phyloP scores from a whole-genome alignment of 2,888 invertebrate genomes.

The Neoaliturus tenellus region DNA sequence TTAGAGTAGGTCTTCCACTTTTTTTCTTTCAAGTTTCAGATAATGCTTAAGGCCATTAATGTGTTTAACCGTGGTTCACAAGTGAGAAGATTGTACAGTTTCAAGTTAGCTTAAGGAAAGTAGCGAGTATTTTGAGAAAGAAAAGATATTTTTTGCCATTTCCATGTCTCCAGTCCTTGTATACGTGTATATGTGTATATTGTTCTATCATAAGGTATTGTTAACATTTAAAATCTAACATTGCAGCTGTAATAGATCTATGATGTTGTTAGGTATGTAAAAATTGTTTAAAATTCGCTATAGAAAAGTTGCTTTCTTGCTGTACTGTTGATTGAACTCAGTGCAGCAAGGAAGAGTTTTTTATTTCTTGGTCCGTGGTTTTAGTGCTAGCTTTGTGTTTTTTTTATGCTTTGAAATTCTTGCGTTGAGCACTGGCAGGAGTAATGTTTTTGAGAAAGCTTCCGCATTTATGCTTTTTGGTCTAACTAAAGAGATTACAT shows the following conservation, averaged over 20 bases:
- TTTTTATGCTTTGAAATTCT: not conserved
- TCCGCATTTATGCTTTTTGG: conserved; percentile 18
- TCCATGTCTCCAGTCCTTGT: not conserved
- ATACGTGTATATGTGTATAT: conserved; percentile 52
- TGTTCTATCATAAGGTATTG: conserved; percentile 8
- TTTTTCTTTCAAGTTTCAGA: too few relatives aligned
- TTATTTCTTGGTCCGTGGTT: not conserved
- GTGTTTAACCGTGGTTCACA: too few relatives aligned
- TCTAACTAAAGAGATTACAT: conserved; percentile 6
- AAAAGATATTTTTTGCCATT: conserved; percentile 38
- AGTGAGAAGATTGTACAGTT: conserved; percentile 3
- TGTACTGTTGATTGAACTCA: not conserved
- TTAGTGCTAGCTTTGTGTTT: not conserved
- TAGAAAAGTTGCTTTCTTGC: not conserved
- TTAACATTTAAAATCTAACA: conserved; percentile 31
- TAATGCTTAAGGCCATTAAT: too few relatives aligned
- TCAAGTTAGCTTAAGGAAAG: conserved; percentile 8
- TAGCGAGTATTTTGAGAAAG: conserved; percentile 7
- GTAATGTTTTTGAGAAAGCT: not conserved
- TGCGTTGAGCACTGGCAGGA: not conserved
- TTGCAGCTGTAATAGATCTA: not conserved
- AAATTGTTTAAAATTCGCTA: not conserved
- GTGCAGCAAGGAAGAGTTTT: not conserved
- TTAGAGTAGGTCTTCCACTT: too few relatives aligned
- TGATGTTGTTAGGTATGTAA: conserved; percentile 8